Percentiles rank a stretch among this genome's conserved stretches.
These are phyloP conservation scores for Drosophila conformis DNA, from an alignment of 2,888 invertebrate genomes.

Conservation along the genomic window DNA sequence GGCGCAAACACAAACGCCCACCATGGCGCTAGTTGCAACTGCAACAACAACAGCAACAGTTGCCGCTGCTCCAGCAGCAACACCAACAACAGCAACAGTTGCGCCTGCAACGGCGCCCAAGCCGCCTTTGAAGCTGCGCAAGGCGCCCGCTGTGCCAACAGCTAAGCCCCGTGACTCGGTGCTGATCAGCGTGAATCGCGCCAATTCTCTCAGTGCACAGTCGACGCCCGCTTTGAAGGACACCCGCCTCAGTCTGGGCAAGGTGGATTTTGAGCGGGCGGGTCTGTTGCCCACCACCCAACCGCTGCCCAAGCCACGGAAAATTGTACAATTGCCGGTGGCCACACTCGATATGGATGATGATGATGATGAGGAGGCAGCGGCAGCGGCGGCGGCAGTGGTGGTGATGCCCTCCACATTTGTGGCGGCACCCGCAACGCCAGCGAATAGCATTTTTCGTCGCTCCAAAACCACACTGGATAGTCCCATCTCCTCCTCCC, in stretches of 20 bases:
- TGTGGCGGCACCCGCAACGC: slow-evolving; percentile 44
- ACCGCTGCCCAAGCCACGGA: slow-evolving; percentile 80
- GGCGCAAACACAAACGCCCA: slow-evolving; percentile 75
- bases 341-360: slow-evolving; percentile 82
- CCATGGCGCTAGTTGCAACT: slow-evolving; percentile 60
- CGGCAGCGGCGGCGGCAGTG: not conserved
- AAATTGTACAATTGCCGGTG: slow-evolving; percentile 81
- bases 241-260: slow-evolving; percentile 80
- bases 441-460: slow-evolving; percentile 73
- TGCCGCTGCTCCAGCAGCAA: slow-evolving; percentile 28
- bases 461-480: slow-evolving; percentile 84
- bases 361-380: slow-evolving; percentile 11
- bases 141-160: slow-evolving; percentile 82
- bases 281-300: slow-evolving; percentile 75
- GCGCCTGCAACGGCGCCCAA: slow-evolving; percentile 61
- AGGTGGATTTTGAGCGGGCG: slow-evolving; percentile 77
- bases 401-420: slow-evolving; percentile 18
- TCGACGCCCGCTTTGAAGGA: slow-evolving; percentile 68
- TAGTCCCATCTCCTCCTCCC: slow-evolving; percentile 21
- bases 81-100: slow-evolving; percentile 23
- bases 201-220: slow-evolving; percentile 70
- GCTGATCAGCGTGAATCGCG: slow-evolving; percentile 58
- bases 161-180: slow-evolving; percentile 68
- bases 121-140: slow-evolving; percentile 78
- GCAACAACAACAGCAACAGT: slow-evolving; percentile 41